A percentile compares a stretch with the other conserved stretches of the same genome.
These are phyloP conservation scores for Machimus rusticus DNA, from an alignment of 2,888 invertebrate species.

Conservation along the genomic window DNA sequence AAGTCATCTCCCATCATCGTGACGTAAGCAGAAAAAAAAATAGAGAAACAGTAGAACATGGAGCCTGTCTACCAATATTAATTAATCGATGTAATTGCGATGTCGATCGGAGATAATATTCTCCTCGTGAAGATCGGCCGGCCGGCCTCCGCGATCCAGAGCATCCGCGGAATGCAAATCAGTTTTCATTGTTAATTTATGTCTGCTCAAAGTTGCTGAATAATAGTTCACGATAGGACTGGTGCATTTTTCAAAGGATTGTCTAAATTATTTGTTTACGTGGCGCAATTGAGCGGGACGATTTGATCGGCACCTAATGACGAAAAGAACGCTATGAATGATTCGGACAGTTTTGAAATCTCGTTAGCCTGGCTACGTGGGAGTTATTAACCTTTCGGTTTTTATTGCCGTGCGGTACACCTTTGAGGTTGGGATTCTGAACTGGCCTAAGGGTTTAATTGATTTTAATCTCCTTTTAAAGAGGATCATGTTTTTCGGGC, in stretches of 20 bases:
- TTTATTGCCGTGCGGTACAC: slow-evolving; percentile 3
- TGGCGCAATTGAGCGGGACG: background rate
- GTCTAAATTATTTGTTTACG: slow-evolving; percentile 28
- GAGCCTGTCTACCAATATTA: slow-evolving; percentile 55
- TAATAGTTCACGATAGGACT: slow-evolving; percentile 31
- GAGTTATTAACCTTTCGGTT: slow-evolving; percentile 22
- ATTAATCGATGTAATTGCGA: slow-evolving; percentile 63
- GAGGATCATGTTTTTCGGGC: background rate
- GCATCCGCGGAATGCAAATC: slow-evolving; percentile 29
- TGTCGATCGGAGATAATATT: slow-evolving; percentile 55
- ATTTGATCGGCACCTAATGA: slow-evolving; percentile 4
- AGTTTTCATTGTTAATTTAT: slow-evolving; percentile 32
- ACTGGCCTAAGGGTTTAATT: background rate
- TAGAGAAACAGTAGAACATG: slow-evolving; percentile 26
- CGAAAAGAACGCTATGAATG: slow-evolving; percentile 13
- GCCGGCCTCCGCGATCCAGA: background rate
- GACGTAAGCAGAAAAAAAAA: background rate
- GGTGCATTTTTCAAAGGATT: background rate
- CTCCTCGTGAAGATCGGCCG: background rate
- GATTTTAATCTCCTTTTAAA: background rate
- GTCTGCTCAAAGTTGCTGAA: slow-evolving; percentile 24
- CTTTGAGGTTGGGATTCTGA: background rate
- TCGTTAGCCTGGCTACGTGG: slow-evolving; percentile 18
- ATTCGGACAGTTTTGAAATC: slow-evolving; percentile 25
- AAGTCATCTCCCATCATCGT: slow-evolving; percentile 28